Base-by-base conservation (phyloP, 2,113 vertebrate genomes). In the Microtus ochrogaster region DNA sequence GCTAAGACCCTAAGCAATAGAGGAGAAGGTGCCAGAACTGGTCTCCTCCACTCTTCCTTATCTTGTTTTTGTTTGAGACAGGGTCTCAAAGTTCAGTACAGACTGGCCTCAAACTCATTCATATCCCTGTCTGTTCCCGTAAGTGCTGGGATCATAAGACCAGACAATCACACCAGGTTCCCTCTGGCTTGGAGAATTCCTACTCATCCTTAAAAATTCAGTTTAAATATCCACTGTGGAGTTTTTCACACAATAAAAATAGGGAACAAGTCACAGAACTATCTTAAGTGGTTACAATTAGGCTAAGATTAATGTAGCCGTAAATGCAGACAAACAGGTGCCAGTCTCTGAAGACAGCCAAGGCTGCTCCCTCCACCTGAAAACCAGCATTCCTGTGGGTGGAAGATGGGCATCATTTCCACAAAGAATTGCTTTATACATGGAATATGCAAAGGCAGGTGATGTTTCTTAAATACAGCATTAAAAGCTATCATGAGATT, bases 401-500 rank as follows among this genome's bases (percentile, higher is more conserved):
- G 30, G 78, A 94, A 97, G 47, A 72, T 66, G 55, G 73, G 21
- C 65, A 89, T 52, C 41, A 65, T 76, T 91, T 85, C 36, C 52
- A 95, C 41, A 87, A 88, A 63, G 33, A 92, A 70, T 65, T n/a
- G 86, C 79, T 92, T 89, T 58, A 85, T 44, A 36, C n/a, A 79
- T 72, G 44, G 33, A 24, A 12, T 72, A 74, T 24, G 79, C 33
- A 94, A 39, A 41, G 19, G 39, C 36, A 92, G 68, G 55, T 77
- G 41, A 78, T 52, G 11, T 84, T 89, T 96, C 79, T 91, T 70
- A 91, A 92, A 72, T n/a, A 78, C 36, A 90, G 70, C 47, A 78
- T 89, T 58, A 89, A 72, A 89, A 39, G 33, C 47, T 77, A 41
- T 24, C 58, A 36, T 39, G 16, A 65, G 33, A 24, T 93, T 13